Percentiles rank a stretch among this genome's conserved stretches.
These are phyloP conservation scores for Colistium nudipinnis DNA, from an alignment of 2,113 vertebrate genomes.

Conservation along the genomic window DNA sequence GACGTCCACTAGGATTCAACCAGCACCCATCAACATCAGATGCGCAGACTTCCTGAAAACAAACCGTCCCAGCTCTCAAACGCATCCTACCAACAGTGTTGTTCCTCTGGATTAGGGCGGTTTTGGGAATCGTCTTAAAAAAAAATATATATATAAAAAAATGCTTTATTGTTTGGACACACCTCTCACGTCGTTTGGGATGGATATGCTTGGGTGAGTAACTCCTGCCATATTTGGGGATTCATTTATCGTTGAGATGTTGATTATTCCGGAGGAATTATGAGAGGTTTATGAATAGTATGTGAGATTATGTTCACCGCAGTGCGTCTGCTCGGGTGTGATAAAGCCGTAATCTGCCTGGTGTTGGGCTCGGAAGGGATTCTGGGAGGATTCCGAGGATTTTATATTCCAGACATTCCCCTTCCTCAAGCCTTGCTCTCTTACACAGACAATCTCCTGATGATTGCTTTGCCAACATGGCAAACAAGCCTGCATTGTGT, in stretches of 20 bases:
- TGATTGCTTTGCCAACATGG: conserved; percentile 13
- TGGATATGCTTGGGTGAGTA: conserved; percentile 32
- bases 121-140: conserved; percentile 15
- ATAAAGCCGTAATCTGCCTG: conserved; percentile 68
- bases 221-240: conserved; percentile 55
- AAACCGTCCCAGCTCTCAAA: conserved; percentile 11
- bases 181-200: conserved; percentile 28
- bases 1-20: conserved; percentile 4
- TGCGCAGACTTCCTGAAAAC: conserved; percentile 9
- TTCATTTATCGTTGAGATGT: conserved; percentile 65
- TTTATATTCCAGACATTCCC: conserved; percentile 31
- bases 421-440: conserved; percentile 12
- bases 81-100: not conserved
- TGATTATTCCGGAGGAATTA: conserved; percentile 62
- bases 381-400: conserved; percentile 53
- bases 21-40: conserved; percentile 14
- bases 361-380: conserved; percentile 50
- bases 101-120: conserved; percentile 19
- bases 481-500: conserved; percentile 23
- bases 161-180: conserved; percentile 36
- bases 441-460: conserved; percentile 2
- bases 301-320: conserved; percentile 55
- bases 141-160: too few relatives aligned
- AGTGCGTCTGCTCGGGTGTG: conserved; percentile 59
- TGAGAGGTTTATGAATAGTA: too few relatives aligned